These are phyloP conservation scores for Torymus tubicola DNA, from an alignment of 2,888 invertebrate species.

Conservation along the genomic window DNA sequence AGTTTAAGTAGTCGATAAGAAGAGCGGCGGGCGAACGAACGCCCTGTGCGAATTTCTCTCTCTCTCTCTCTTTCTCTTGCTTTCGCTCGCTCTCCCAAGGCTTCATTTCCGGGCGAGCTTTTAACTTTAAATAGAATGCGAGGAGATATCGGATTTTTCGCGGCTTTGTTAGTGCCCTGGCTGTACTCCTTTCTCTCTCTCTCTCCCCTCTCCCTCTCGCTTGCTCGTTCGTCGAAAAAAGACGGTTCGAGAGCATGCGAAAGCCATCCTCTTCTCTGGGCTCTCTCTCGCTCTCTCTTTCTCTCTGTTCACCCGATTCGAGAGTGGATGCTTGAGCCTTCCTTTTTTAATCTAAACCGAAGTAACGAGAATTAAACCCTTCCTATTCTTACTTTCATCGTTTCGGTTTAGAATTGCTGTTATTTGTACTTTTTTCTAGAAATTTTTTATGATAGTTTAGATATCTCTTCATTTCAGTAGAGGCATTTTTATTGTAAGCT, in stretches of 20 bases:
- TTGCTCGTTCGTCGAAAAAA: constrained; percentile 22
- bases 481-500: no score
- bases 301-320: no score
- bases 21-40: constrained; percentile 29
- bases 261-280: constrained; percentile 19
- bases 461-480: no score
- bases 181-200: background rate
- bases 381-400: constrained; percentile 26
- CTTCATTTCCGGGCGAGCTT: constrained; percentile 57
- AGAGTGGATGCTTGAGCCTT: constrained; percentile 18
- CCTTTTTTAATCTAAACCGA: constrained; percentile 37
- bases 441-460: constrained; percentile 5
- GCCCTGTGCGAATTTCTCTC: constrained; percentile 32
- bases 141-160: constrained; percentile 55
- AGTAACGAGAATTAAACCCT: constrained; percentile 42
- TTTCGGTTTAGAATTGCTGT: constrained; percentile 21
- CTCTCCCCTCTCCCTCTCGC: no score
- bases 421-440: constrained; percentile 14
- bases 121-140: constrained; percentile 56
- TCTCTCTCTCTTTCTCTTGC: no score
- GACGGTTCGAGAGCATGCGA: constrained; percentile 2
- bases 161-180: constrained; percentile 49
- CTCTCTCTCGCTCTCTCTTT: background rate
- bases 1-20: constrained; percentile 55
- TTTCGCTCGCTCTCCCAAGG: constrained; percentile 26